These are phyloP conservation scores for Crematogaster levior DNA, from an alignment of 2,888 invertebrate genomes.

Conservation along the genomic window DNA sequence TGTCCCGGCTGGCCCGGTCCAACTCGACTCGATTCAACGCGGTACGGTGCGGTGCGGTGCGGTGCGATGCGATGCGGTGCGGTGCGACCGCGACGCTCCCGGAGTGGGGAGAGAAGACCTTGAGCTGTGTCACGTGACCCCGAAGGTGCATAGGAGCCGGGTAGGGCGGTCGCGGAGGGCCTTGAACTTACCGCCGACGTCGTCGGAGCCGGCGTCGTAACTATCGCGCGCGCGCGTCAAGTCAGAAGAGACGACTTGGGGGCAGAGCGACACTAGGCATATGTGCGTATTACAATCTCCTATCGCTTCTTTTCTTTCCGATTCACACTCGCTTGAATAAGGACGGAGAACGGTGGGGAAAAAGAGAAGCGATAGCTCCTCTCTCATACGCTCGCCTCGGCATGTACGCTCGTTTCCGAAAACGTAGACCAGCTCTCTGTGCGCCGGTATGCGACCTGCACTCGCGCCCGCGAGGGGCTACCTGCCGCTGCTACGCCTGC, in stretches of 20 bases:
- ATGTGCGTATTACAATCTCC: conserved; percentile 6
- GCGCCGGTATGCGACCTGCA: conserved; percentile 41
- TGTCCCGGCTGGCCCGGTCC: not conserved
- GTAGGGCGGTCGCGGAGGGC: conserved; percentile 86
- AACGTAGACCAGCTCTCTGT: conserved; percentile 74
- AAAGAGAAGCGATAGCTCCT: not conserved
- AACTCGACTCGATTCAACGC: conserved; percentile 2
- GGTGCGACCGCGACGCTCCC: conserved; percentile 54
- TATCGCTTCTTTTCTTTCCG: conserved; percentile 1
- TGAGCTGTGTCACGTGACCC: conserved; percentile 87
- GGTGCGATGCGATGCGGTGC: conserved; percentile 38
- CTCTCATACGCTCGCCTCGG: conserved; percentile 2
- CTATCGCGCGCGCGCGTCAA: conserved; percentile 60
- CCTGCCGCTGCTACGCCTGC: conserved; percentile 13
- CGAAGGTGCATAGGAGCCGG: conserved; percentile 82
- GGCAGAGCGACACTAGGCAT: conserved; percentile 47
- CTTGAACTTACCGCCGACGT: conserved; percentile 86
- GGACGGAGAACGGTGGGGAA: not conserved
- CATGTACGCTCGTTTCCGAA: conserved; percentile 78
- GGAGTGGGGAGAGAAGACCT: conserved; percentile 86
- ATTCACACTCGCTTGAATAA: conserved; percentile 4
- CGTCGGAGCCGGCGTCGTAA: conserved; percentile 69
- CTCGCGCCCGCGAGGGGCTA: conserved; percentile 18
- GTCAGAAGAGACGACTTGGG: conserved; percentile 25
- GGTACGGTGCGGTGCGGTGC: not conserved